These are phyloP conservation scores for Recurvirostra avosetta DNA, from an alignment of 2,113 vertebrate genomes.

Conservation along the genomic window DNA sequence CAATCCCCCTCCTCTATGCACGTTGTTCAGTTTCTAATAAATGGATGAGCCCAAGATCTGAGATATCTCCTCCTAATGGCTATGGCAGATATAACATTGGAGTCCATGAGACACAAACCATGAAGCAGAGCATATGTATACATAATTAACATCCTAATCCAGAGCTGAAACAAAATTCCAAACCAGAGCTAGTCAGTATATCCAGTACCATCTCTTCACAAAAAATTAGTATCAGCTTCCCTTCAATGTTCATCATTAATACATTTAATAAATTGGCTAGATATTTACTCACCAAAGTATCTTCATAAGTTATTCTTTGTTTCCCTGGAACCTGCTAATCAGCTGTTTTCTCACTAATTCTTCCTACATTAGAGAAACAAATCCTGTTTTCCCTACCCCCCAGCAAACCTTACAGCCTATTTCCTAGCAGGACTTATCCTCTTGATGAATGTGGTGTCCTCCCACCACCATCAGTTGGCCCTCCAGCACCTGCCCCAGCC, in stretches of 20 bases:
- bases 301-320: background rate
- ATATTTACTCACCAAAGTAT: background rate
- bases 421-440: background rate
- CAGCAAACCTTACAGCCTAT: background rate
- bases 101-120: background rate
- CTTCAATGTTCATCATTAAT: background rate
- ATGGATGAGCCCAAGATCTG: background rate
- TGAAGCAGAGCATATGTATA: background rate
- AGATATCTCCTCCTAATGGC: background rate
- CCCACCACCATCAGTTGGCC: background rate
- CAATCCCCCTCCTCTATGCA: background rate
- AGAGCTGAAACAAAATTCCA: background rate
- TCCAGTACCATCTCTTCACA: background rate
- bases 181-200: background rate
- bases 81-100: background rate
- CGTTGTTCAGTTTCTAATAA: background rate
- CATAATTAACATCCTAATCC: background rate
- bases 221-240: background rate
- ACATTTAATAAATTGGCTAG: background rate
- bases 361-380: background rate
- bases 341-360: background rate
- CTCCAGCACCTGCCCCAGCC: background rate
- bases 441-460: background rate
- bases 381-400: background rate
- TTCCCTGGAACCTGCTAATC: background rate